Base-by-base conservation (phyloP, 2,888 invertebrate genomes). In the Troglohyphantes excavatus region DNA sequence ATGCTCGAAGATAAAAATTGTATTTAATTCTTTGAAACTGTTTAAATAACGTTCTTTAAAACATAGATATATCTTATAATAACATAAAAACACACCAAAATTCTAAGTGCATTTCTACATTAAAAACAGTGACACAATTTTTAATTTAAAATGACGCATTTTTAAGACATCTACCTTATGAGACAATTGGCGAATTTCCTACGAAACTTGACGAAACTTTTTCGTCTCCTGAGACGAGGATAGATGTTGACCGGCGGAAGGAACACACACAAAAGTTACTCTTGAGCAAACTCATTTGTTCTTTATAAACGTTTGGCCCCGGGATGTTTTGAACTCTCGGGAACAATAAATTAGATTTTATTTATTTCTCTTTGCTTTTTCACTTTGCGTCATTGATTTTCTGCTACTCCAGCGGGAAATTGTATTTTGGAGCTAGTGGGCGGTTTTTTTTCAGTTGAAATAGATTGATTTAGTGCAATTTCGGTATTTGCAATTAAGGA, bases 271-370 rank as follows among this genome's bases (percentile, higher is more conserved):
- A 6, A 53, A 23, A 53, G 75, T 61, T 11, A 13, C 75, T 61
- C 29, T 9, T 21, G 75, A 29, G 21, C 21, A 29, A 13, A 13
- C 21, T 33, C 33, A 29, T 75, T 75, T 75, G 75, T 75, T 59
- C 75, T 61, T 19, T 61, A 29, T 75, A 75, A 61, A 29, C n/a
- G 72, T 46, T 72, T 17, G 46, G 11, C 72, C 46, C 17, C 5
- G 29, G 33, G 33, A 17, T 2, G 11, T 61, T 75, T 61, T 13
- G 27, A 29, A 29, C 33, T 61, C 13, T 13, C 6, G 26, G 27
- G 21, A 23, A 17, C 17, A 26, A 72, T 39, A 21, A 13, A n/a
- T 27, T 61, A 17, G 53, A 53, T 53, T 53, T n/a, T 53, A 61
- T 27, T 75, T 23, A 61, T 23, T 27, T 17, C 46, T 61, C 11